Evolutionary conservation across 2,113 vertebrate genomes (phyloP).

Genomic region (Protobothrops mucrosquamatus): DNA sequence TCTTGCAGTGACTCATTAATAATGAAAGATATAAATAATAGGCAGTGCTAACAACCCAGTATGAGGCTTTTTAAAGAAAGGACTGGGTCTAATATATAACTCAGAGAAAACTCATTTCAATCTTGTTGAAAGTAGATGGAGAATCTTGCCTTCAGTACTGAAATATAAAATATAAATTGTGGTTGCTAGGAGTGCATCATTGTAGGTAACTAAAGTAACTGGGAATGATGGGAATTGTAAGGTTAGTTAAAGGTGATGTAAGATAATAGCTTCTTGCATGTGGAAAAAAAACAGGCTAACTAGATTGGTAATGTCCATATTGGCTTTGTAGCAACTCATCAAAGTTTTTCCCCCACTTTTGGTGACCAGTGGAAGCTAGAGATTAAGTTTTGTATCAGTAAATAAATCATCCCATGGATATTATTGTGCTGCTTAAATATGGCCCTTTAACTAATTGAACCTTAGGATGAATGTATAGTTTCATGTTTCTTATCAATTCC

Average conservation of each 20-base stretch:
- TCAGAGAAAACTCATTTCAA: neutral
- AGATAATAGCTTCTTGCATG: neutral
- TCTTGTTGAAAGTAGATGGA: neutral
- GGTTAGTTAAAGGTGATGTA: neutral
- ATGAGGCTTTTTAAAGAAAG: constrained; percentile 28
- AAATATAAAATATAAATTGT: neutral
- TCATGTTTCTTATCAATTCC: neutral
- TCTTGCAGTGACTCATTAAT: constrained; percentile 45
- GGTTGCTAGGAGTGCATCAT: neutral
- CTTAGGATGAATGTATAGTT: neutral
- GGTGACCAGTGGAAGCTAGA: neutral
- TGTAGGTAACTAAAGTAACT: neutral
- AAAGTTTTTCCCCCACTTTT: neutral
- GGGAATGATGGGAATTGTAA: neutral
- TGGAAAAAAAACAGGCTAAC: neutral
- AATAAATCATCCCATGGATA: neutral
- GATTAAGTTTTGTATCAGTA: neutral
- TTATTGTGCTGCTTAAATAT: neutral
- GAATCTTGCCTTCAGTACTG: neutral
- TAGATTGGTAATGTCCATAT: neutral
- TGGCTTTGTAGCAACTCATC: neutral
- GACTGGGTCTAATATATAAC: constrained; percentile 40
- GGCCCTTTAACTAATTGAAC: neutral
- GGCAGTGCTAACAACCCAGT: constrained; percentile 10
- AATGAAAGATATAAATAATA: constrained; percentile 46